phyloP scores from a whole-genome alignment of 2,797 vertebrate species.

The Fringilla coelebs region DNA sequence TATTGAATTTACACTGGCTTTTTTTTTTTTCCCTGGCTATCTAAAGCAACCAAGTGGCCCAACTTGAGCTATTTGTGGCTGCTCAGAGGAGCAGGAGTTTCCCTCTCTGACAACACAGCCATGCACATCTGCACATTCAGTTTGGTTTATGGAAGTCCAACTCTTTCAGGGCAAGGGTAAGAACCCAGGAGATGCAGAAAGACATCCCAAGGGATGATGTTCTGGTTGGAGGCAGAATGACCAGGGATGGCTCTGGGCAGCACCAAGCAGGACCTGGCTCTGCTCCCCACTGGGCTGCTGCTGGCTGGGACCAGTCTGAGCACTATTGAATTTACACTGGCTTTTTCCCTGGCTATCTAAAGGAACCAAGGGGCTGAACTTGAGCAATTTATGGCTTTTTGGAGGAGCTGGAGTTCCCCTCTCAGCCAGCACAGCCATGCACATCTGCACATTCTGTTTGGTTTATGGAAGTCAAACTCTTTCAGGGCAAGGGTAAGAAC shows the following conservation, averaged over 20 bases:
- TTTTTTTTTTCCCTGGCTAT: not conserved
- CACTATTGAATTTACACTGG: not conserved
- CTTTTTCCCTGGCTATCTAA: not conserved
- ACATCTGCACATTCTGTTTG: fast-evolving
- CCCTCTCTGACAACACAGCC: not conserved
- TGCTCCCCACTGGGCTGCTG: not conserved
- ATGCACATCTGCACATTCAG: fast-evolving
- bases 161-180: not conserved
- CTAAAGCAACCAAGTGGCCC: not conserved
- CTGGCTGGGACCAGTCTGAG: not conserved
- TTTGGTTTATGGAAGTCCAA: not conserved
- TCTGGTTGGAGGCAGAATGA: too few species aligned
- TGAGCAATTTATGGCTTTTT: not conserved
- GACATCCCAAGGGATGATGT: not conserved
- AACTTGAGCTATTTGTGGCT: not conserved
- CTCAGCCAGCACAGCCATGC: not conserved
- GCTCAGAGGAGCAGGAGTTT: not conserved
- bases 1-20: not conserved
- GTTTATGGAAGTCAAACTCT: not conserved
- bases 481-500: not conserved
- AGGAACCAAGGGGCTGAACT: not conserved
- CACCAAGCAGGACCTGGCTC: fast-evolving
- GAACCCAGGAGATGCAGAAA: too few species aligned
- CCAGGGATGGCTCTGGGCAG: fast-evolving
- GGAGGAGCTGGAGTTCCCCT: not conserved